Base-by-base conservation (phyloP, 2,797 vertebrate genomes). In the Danio choprae region DNA sequence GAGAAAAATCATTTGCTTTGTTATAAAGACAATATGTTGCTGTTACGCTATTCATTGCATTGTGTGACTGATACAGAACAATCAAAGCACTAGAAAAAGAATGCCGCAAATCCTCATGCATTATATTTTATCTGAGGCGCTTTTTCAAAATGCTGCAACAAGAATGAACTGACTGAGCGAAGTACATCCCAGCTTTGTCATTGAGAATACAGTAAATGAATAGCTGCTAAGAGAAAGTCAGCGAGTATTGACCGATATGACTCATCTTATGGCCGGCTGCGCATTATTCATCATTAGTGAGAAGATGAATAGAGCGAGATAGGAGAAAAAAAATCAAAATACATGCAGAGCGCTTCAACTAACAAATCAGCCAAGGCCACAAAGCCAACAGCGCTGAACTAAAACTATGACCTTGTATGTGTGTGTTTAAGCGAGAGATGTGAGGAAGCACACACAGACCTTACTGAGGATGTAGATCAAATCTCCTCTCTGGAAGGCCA, bases 381-480 rank as follows among this genome's bases (percentile, higher is more conserved):
- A 64, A 51, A 51, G 18, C 9, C 44, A 75, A 63, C 67, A 65
- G n/a, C 6, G 18, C 68, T 79, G 73, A 69, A 74, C 22, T 58
- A 41, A 74, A 29, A 18, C 38, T 48, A 69, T 65, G 69, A 63
- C 68, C 58, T 64, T 63, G 51, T 74, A 43, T 77, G 18, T 51
- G 29, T 76, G 6, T 53, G 12, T 20, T 44, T 40, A 6, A 58
- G 12, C 64, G 13, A 53, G 38, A 50, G 41, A 50, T 29, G 62
- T 9, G 56, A 41, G 18, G 18, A 11, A 77, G 60, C 5, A 44
- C 48, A 22, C 74, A 81, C 92, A 89, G 86, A 99, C 98, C 97
- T 98, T 98, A 93, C 97, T 98, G 41, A 99, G 87, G 89, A 99
- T 91, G 87, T 89, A 92, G 89, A 99, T 95, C 92, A 99, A 87